phyloP scores from a whole-genome alignment of 30 jellyfish, hydroid and myxozoan genomes.

The Aurelia sp. region DNA sequence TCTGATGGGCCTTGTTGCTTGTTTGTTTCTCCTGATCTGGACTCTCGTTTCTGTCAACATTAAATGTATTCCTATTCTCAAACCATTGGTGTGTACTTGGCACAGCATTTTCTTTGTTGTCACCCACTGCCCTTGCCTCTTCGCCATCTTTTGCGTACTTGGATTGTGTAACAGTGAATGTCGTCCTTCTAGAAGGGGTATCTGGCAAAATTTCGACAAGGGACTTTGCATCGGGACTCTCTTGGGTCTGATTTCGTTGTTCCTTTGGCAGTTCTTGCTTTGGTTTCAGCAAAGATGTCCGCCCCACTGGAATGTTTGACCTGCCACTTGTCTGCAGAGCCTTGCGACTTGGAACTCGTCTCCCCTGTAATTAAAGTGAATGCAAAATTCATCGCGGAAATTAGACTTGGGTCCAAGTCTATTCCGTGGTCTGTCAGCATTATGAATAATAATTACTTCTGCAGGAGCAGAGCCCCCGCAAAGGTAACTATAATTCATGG shows the following conservation, averaged over 20 bases:
- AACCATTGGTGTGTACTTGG: background rate
- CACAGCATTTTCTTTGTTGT: conserved; percentile 29
- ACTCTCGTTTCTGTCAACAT: conserved; percentile 1
- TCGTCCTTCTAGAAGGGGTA: conserved; percentile 78
- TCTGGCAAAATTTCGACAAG: conserved; percentile 68
- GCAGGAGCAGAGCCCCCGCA: too few species aligned
- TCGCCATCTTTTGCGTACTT: background rate
- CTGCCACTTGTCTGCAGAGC: conserved; percentile 36
- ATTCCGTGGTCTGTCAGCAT: too few species aligned
- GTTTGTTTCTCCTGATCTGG: background rate
- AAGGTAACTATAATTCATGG: too few species aligned
- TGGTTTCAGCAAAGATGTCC: background rate
- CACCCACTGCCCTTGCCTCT: background rate
- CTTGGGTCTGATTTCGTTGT: background rate
- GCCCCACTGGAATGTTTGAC: background rate
- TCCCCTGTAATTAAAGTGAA: background rate
- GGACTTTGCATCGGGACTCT: conserved; percentile 37
- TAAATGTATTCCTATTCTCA: conserved; percentile 21
- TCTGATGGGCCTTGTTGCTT: too few species aligned
- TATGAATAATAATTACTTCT: too few species aligned
- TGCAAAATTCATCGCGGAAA: too few species aligned
- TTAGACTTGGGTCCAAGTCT: too few species aligned
- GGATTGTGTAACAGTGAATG: conserved; percentile 60
- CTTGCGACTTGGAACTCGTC: conserved; percentile 5
- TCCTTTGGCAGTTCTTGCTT: background rate